Evolutionary conservation across 2,113 vertebrate species (phyloP), one percentile per base, ranked within the genome.

Genomic region (Rhinogobius similis): DNA sequence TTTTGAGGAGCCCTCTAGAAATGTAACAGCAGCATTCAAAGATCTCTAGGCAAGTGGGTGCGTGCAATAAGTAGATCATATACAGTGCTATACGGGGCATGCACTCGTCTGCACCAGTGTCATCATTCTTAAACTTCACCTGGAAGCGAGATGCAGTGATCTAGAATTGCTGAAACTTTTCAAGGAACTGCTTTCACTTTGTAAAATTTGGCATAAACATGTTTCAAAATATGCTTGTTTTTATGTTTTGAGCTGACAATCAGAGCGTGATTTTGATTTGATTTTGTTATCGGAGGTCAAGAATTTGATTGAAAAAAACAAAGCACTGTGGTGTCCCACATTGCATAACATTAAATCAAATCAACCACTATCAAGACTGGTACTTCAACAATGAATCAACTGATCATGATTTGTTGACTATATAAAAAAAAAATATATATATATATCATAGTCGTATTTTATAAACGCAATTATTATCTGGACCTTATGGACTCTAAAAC

Each of bases 1-100:
- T 36, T 93, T 92, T 86, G 78, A 92, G 82, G 81, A 82, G 86
- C 79, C 75, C 72, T 73, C 48, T 77, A 21, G 82, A 87, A 87
- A 87, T 77, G 79, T 81, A 86, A 67, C 78, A 77, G 74, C 84
- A 78, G 65, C 75, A 79, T 83, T 88, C 75, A 70, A 79, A 73
- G 65, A 65, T 78, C 75, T 81, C 62, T 58, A 56, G 76, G 63
- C 70, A 74, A 80, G 75, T 62, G 76, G 63, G 23, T 26, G 62
- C 78, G 73, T 72, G 69, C 69, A 63, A 58, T 53, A 38, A 41
- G 44, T 44, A 21, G 14, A 65, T 7, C 38, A 32, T 23, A 10
- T 4, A 63, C 14, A 20, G 24, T 26, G 23, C 52, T 26, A 26
- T 55, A 26, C 2, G 52, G 23, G 13, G 52, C 23, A 11, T 52